Conservation (phyloP, 2,797 vertebrate genomes). For the Rachycentron canadum region DNA sequence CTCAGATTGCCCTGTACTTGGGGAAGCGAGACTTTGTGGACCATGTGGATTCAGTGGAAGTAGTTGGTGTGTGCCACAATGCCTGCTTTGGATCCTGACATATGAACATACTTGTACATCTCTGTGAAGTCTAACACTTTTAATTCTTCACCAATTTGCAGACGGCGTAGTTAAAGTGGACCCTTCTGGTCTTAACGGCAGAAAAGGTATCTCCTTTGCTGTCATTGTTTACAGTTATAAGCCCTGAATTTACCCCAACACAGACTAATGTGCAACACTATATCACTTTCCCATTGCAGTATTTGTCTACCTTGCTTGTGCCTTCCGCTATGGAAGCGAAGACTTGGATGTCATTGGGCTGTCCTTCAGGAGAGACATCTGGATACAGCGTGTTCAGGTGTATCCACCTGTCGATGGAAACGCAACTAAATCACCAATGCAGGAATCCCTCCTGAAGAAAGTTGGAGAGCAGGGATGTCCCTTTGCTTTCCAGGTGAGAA, state of each 20-base stretch:
- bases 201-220: constrained; percentile 84
- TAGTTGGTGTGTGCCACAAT: constrained; percentile 84
- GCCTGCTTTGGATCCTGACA: constrained; percentile 11
- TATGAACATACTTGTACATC: background rate
- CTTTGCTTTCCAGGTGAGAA: constrained; percentile 90
- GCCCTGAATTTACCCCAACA: background rate
- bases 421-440: constrained; percentile 83
- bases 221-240: background rate
- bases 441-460: constrained; percentile 90
- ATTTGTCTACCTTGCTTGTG: constrained; percentile 89
- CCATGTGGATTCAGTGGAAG: constrained; percentile 88
- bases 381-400: constrained; percentile 86
- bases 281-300: constrained; percentile 78
- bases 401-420: constrained; percentile 80
- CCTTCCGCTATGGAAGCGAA: constrained; percentile 92
- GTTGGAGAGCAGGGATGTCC: constrained; percentile 87
- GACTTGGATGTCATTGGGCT: constrained; percentile 92
- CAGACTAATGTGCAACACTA: constrained; percentile 1
- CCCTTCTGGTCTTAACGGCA: constrained; percentile 87
- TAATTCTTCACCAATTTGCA: constrained; percentile 64
- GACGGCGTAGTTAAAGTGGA: constrained; percentile 92
- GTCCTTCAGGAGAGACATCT: constrained; percentile 93
- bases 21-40: constrained; percentile 94
- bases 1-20: constrained; percentile 91
- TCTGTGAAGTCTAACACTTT: constrained; percentile 14